Evolutionary conservation across 2,888 invertebrate species (phyloP).

Genomic region (Phengaris alcon): DNA sequence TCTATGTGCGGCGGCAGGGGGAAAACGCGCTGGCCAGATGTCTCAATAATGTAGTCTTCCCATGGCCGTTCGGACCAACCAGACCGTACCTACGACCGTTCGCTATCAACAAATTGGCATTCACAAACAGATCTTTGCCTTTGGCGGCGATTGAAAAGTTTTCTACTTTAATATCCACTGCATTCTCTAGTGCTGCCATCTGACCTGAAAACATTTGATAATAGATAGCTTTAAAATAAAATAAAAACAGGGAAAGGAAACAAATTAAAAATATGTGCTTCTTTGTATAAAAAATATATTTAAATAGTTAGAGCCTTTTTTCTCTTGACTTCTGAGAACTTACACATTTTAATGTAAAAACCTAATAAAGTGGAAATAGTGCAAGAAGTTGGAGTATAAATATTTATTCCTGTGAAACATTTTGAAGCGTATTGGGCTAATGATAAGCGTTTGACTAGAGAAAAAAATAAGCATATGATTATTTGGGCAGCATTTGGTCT

Average conservation of each 20-base stretch:
- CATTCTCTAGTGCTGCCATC: conserved; percentile 91
- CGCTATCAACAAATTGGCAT: conserved; percentile 95
- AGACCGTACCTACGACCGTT: conserved; percentile 96
- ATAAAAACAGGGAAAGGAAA: conserved; percentile 16
- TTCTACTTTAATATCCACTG: conserved; percentile 98
- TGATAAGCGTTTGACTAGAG: no score
- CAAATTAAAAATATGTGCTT: background rate
- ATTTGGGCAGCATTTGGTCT: no score
- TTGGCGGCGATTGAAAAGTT: conserved; percentile 98
- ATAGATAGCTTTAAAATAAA: background rate
- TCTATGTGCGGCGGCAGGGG: conserved; percentile 97
- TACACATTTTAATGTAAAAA: no score
- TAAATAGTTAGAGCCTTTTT: no score
- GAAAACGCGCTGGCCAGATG: conserved; percentile 95
- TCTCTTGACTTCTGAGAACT: no score
- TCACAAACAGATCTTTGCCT: conserved; percentile 97
- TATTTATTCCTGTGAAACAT: no score
- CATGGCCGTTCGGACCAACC: conserved; percentile 99
- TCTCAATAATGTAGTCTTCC: conserved; percentile 96
- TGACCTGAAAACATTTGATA: conserved; percentile 68
- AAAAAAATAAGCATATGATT: no score
- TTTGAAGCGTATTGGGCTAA: no score
- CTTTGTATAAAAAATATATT: no score
- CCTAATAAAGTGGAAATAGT: no score
- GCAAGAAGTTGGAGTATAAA: no score